These are phyloP conservation scores for Toxonevra muliebris DNA, from an alignment of 2,888 invertebrate species.

Conservation along the genomic window DNA sequence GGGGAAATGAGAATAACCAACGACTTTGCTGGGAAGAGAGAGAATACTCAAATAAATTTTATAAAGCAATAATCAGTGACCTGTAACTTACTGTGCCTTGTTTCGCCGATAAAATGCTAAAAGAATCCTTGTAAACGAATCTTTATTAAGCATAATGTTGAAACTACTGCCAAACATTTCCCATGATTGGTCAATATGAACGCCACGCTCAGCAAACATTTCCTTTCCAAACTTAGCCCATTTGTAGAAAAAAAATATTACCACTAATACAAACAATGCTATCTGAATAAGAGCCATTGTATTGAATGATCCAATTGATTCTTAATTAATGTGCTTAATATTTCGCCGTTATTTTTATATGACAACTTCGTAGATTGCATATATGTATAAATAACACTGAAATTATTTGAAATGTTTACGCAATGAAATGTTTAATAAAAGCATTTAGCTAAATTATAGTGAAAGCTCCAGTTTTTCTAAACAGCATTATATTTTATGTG, in stretches of 20 bases:
- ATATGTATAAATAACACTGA: too few relatives aligned
- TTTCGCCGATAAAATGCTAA: slow-evolving; percentile 31
- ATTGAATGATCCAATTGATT: too few relatives aligned
- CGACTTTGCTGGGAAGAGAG: slow-evolving; percentile 15
- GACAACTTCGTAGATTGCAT: too few relatives aligned
- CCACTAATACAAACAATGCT: slow-evolving; percentile 31
- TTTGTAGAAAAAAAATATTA: slow-evolving; percentile 41
- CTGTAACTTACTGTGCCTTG: slow-evolving; percentile 35
- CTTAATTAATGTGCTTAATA: too few relatives aligned
- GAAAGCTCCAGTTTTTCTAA: too few relatives aligned
- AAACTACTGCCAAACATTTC: slow-evolving; percentile 41
- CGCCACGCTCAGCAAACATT: slow-evolving; percentile 41
- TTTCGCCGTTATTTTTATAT: too few relatives aligned
- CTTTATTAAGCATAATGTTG: slow-evolving; percentile 34
- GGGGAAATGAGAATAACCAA: slow-evolving; percentile 62
- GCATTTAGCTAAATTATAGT: too few relatives aligned
- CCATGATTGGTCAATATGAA: slow-evolving; percentile 42
- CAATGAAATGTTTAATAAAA: too few relatives aligned
- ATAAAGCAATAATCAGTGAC: too few relatives aligned
- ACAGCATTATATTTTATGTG: too few relatives aligned
- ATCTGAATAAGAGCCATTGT: slow-evolving; percentile 27
- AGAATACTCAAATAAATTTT: neutral
- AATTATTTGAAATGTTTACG: too few relatives aligned
- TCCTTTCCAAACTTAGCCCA: slow-evolving; percentile 42
- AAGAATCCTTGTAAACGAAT: slow-evolving; percentile 34